A percentile compares a stretch with the other conserved stretches of the same genome.
Conservation (phyloP, 2,797 vertebrate species). For the Helicolenus hilgendorfi region DNA sequence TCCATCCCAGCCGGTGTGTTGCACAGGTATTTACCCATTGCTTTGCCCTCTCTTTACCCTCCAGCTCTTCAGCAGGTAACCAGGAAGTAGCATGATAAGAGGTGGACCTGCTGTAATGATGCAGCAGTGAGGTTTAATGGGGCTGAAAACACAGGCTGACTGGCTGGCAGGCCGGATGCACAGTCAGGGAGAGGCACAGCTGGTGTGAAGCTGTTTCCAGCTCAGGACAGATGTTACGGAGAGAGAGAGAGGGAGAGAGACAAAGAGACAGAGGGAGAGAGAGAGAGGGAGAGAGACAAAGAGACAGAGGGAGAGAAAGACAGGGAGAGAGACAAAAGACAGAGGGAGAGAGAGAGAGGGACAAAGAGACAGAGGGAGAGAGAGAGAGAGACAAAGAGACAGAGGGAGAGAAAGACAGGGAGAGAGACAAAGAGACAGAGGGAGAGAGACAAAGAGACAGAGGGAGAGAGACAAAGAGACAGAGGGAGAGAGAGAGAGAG, state of each 20-base stretch:
- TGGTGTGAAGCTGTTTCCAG: slow-evolving; percentile 81
- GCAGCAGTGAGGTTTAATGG: slow-evolving; percentile 83
- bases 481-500: slow-evolving; percentile 29
- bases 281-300: slow-evolving; percentile 44
- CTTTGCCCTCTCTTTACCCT: slow-evolving; percentile 73
- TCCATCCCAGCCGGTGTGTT: slow-evolving; percentile 37
- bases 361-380: too few species aligned
- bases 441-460: too few species aligned
- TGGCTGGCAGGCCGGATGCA: slow-evolving; percentile 74
- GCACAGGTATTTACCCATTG: slow-evolving; percentile 61
- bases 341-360: too few species aligned
- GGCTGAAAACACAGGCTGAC: slow-evolving; percentile 83
- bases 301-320: too few species aligned
- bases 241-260: slow-evolving; percentile 47
- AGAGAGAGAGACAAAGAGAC: too few species aligned
- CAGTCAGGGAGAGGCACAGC: slow-evolving; percentile 77
- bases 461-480: slow-evolving; percentile 43
- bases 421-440: too few species aligned
- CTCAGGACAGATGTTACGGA: slow-evolving; percentile 81
- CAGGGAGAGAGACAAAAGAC: too few species aligned
- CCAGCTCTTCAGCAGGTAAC: slow-evolving; percentile 67
- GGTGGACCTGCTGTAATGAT: slow-evolving; percentile 71
- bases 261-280: slow-evolving; percentile 34
- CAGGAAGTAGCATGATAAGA: slow-evolving; percentile 67
- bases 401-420: too few species aligned